Evolutionary conservation across 1,140 invertebrate species (phyloP), one percentile per base, ranked within the genome.

Genomic region (Tribolium madens): DNA sequence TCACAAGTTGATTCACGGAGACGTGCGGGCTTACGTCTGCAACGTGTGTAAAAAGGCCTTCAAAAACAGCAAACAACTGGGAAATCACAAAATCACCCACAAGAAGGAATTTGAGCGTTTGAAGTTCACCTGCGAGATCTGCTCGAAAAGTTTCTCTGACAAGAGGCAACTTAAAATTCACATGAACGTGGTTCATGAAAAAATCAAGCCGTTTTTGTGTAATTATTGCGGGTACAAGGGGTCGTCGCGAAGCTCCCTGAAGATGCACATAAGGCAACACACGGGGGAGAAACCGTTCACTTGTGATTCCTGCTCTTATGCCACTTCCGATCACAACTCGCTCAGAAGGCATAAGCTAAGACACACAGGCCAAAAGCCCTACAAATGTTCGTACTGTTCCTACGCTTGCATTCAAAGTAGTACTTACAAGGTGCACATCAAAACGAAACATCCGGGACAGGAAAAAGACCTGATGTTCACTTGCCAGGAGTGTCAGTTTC

Each of bases 251-350:
- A 88, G 87, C 80, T 90, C 91, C 53, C 84, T 95, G 1, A 90
- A 91, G 79, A 86, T 95, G 47, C 94, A 96, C 84, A 86, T 93
- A 79, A 86, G 93, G 48, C 91, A 90, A 48, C 94, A 95, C 85
- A 93, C 93, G 80, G 92, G 92, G 81, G 92, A 93, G 78, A 96
- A 95, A 82, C 94, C 94, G 0, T 97, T 95, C 84, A 87, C 89
- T 15, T 97, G 96, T 83, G 88, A 92, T 26, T 85, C 88, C 36
- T 97, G 96, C 85, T 86, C 88, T 5, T 97, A 95, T 85, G 87
- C 88, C 2, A 92, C 93, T 3, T 89, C 91, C 0, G 94, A 96
- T 84, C 94, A 95, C 85, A 96, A 96, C 83, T 92, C 94, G 0
- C 87, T 96, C 60, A 86, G 94, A 31, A 89, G 94, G 1, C 95